Evolutionary conservation across 2,113 vertebrate species (phyloP).

Genomic region (Etia nguti): DNA sequence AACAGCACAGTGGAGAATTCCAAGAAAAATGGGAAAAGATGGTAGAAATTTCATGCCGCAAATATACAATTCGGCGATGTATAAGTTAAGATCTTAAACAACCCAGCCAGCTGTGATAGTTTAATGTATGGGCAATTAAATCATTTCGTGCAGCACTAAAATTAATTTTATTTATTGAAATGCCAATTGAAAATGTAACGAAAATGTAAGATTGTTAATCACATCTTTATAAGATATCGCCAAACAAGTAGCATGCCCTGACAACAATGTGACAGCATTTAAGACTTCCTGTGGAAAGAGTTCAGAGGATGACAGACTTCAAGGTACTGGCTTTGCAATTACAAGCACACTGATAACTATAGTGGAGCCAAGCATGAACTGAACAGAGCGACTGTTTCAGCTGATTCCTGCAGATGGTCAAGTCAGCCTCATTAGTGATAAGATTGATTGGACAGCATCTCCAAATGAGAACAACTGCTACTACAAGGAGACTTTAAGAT

Average conservation of each 20-base stretch:
- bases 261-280: not conserved
- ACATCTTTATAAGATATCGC: not conserved
- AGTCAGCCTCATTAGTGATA: not conserved
- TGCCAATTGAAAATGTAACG: not conserved
- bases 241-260: not conserved
- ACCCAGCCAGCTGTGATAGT: not conserved
- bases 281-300: not conserved
- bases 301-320: not conserved
- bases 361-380: not conserved
- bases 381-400: not conserved
- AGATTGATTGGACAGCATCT: not conserved
- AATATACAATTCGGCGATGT: not conserved
- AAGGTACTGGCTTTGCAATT: not conserved
- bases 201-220: rapidly evolving
- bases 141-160: not conserved
- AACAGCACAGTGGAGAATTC: not conserved
- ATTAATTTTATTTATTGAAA: not conserved
- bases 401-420: not conserved
- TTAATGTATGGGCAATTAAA: not conserved
- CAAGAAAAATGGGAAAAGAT: not conserved
- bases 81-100: not conserved
- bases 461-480: not conserved
- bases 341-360: not conserved
- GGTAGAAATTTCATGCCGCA: not conserved
- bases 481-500: not conserved